These are phyloP conservation scores for Prionchulus punctatus DNA, from an alignment of 2,888 invertebrate genomes.

Conservation along the genomic window DNA sequence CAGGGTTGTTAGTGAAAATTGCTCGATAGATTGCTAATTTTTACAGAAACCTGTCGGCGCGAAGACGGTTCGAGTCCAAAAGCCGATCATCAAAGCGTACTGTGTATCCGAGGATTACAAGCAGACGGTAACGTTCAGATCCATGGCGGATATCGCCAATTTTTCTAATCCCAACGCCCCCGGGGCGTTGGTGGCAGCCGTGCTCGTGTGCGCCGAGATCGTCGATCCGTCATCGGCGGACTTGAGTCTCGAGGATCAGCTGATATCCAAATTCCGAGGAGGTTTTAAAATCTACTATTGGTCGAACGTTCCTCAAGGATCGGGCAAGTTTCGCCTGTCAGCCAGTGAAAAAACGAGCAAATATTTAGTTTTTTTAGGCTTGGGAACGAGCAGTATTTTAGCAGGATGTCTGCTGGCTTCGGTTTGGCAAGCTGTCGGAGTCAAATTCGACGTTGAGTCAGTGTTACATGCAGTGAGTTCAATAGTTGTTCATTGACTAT, in stretches of 20 bases:
- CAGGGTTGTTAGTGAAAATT: too few species aligned
- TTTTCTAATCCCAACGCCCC: slow-evolving; percentile 1
- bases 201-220: slow-evolving; percentile 36
- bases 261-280: slow-evolving; percentile 29
- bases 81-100: slow-evolving; percentile 19
- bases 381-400: slow-evolving; percentile 44
- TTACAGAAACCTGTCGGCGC: slow-evolving; percentile 40
- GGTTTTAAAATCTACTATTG: slow-evolving; percentile 38
- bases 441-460: slow-evolving; percentile 27
- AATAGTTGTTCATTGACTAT: too few species aligned
- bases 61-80: slow-evolving; percentile 32
- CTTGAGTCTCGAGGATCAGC: slow-evolving; percentile 24
- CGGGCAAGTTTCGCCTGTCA: slow-evolving; percentile 24
- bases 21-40: too few species aligned
- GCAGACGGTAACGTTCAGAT: too few species aligned
- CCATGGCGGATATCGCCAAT: not conserved
- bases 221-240: slow-evolving; percentile 16
- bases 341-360: not conserved
- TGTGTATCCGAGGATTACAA: not conserved
- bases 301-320: slow-evolving; percentile 40
- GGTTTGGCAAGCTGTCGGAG: slow-evolving; percentile 35
- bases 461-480: slow-evolving; percentile 37
- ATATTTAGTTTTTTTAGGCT: slow-evolving; percentile 25
- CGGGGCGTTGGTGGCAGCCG: slow-evolving; percentile 39
- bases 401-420: slow-evolving; percentile 39